phyloP scores from a whole-genome alignment of 2,888 invertebrate species.

The Gisinianus flammeolus region DNA sequence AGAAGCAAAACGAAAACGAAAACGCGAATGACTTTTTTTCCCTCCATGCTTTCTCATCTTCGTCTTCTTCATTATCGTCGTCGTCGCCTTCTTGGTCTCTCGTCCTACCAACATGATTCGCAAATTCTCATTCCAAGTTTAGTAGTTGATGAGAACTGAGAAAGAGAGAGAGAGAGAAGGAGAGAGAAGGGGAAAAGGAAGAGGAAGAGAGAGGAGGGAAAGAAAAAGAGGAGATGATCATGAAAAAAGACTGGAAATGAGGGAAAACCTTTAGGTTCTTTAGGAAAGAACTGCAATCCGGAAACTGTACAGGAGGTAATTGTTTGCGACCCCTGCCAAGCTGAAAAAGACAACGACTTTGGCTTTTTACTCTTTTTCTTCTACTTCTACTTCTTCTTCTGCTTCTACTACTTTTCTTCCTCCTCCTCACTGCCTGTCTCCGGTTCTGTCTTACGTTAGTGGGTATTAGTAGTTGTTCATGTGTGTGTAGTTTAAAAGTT shows the following conservation, averaged over 20 bases:
- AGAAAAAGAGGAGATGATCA: background rate
- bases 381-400: background rate
- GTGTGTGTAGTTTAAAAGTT: too few species aligned
- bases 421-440: background rate
- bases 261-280: background rate
- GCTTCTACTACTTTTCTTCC: background rate
- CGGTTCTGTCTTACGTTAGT: background rate
- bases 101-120: too few species aligned
- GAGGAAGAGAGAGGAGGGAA: background rate
- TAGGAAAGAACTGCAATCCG: conserved; percentile 1
- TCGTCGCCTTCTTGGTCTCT: too few species aligned
- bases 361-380: background rate
- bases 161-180: background rate
- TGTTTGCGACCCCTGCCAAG: conserved; percentile 39
- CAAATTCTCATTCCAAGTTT: background rate
- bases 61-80: too few species aligned
- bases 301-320: conserved; percentile 34
- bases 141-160: background rate
- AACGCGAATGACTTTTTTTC: too few species aligned
- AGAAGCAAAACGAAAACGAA: too few species aligned
- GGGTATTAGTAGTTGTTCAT: too few species aligned
- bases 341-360: conserved; percentile 2
- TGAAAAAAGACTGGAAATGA: background rate
- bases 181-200: background rate
- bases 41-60: background rate